Evolutionary conservation across 2,113 vertebrate species (phyloP).

Genomic region (Sapayoa aenigma): DNA sequence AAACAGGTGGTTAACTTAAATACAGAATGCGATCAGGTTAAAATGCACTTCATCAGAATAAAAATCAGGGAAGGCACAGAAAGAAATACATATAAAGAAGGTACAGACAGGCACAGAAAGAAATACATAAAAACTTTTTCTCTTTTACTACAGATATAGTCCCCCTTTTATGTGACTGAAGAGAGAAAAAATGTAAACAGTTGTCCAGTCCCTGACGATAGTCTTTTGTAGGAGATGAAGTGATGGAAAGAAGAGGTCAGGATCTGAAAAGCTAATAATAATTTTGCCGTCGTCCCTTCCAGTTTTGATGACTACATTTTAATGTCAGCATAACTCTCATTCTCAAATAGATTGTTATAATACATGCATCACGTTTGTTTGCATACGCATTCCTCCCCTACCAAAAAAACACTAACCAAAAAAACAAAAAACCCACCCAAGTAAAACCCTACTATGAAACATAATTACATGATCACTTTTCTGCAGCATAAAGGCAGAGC

Average conservation of each 20-base stretch:
- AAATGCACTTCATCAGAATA: background rate
- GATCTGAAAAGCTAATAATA: background rate
- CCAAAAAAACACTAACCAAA: no score
- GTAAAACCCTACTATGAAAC: background rate
- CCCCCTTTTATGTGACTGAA: background rate
- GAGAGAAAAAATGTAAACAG: background rate
- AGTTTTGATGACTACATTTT: background rate
- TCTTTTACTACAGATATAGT: background rate
- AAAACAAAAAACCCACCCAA: background rate
- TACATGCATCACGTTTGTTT: background rate
- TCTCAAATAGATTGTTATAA: background rate
- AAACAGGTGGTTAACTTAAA: background rate
- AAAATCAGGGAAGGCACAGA: background rate
- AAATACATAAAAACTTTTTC: background rate
- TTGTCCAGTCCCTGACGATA: background rate
- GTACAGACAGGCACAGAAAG: background rate
- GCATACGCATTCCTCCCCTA: background rate
- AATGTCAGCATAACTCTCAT: background rate
- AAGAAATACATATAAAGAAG: background rate
- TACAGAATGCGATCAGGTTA: background rate
- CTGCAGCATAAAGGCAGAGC: background rate
- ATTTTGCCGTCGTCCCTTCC: background rate
- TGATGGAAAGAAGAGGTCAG: background rate
- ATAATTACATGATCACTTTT: background rate
- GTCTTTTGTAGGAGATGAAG: background rate